Evolutionary conservation across 2,888 invertebrate species (phyloP), one percentile per base, ranked within the genome.

Genomic region (Trissolcus brochymenae): DNA sequence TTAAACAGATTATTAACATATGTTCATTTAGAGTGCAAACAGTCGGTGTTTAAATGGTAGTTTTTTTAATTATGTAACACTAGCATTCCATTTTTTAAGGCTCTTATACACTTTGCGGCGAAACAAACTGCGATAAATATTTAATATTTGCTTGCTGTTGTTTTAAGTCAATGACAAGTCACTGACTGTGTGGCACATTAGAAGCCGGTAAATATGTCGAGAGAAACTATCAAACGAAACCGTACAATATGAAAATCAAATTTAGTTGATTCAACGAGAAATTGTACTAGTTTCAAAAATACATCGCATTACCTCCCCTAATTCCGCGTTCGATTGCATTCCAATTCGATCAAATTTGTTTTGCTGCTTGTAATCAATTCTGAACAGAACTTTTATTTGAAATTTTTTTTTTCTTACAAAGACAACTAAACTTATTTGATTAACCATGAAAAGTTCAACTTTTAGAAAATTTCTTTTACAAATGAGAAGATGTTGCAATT

Each of bases 1-100:
- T 73, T 66, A 66, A 66, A 73, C 61, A 66, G 51, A 66, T 73
- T 66, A 73, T 73, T 73, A 73, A 66, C 73, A 72, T 53, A 73
- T 73, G 66, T 61, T 73, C 61, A 66, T 73, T 61, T 61, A 50
- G 66, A 73, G 65, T 73, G 60, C 55, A 66, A 66, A 73, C 60
- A 25, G 6, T 56, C 56, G 50, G 66, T 73, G 54, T 66, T 73
- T 66, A 61, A 73, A 61, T 50, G 61, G 54, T 17, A 17, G 55
- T 41, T 7, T 19, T 19, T 19, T 19, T 14, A 56, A 51, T 73
- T 73, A 61, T 21, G 51, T 56, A 60, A 66, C 35, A 9, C 21
- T 59, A 59, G 46, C 65, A 54, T 59, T 43, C 19, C n/a, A 50
- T 55, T 13, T 43, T 61, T 49, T 35, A 54, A 61, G 19, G 13